A percentile compares a stretch with the other conserved stretches of the same genome.
Evolutionary conservation across 2,888 invertebrate genomes (phyloP).

Genomic region (Meteorus cinctellus): DNA sequence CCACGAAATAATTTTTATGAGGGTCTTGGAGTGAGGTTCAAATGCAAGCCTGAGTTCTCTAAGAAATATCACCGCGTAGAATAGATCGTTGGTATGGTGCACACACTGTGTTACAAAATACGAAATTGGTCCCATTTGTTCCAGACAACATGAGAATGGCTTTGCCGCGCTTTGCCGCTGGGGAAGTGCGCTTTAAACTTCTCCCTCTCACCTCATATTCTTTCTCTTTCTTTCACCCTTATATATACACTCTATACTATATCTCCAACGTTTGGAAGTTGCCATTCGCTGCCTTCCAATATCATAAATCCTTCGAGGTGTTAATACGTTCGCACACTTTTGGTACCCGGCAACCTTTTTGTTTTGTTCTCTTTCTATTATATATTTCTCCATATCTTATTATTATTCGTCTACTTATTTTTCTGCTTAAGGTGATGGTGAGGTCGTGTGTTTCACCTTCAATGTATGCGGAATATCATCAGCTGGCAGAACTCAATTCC

Average conservation of each 20-base stretch:
- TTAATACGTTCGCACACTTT: slow-evolving; percentile 70
- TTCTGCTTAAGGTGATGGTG: too few species aligned
- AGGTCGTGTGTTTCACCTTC: too few species aligned
- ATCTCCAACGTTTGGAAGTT: slow-evolving; percentile 20
- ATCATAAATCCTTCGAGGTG: slow-evolving; percentile 72
- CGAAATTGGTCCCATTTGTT: slow-evolving; percentile 71
- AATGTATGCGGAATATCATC: too few species aligned
- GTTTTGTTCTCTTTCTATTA: slow-evolving; percentile 44
- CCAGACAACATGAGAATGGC: slow-evolving; percentile 60
- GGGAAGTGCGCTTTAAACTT: slow-evolving; percentile 54
- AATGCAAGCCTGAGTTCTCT: slow-evolving; percentile 37
- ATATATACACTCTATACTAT: slow-evolving; percentile 1
- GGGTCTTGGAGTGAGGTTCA: slow-evolving; percentile 32
- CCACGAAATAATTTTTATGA: slow-evolving; percentile 31
- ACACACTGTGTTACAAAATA: slow-evolving; percentile 65
- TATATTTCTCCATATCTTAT: slow-evolving; percentile 32
- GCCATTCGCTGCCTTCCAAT: slow-evolving; percentile 57
- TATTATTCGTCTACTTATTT: slow-evolving; percentile 16
- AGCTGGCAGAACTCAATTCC: too few species aligned
- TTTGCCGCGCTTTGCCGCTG: slow-evolving; percentile 61
- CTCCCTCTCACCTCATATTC: slow-evolving; percentile 26
- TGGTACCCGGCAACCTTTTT: slow-evolving; percentile 49
- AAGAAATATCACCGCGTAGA: slow-evolving; percentile 49
- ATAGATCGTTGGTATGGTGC: slow-evolving; percentile 44
- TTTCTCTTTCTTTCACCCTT: slow-evolving; percentile 27